phyloP scores from a whole-genome alignment of 2,888 invertebrate genomes.

The Chromoteleia sp. region DNA sequence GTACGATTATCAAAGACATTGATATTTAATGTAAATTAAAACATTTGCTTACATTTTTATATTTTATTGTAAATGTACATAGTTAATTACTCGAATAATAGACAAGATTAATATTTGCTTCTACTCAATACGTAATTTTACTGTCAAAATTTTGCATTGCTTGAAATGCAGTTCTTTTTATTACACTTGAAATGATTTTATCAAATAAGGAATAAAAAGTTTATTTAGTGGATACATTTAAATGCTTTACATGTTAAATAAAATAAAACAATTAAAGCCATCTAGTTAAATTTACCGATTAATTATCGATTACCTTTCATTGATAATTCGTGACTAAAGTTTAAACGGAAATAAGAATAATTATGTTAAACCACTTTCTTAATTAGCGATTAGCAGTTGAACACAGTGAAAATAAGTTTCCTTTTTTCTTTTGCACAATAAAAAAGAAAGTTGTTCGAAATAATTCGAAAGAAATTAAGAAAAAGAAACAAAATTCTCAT shows the following conservation, averaged over 20 bases:
- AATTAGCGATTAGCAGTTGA: constrained; percentile 46
- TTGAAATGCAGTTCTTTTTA: neutral
- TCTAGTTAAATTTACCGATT: constrained; percentile 7
- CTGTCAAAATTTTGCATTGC: constrained; percentile 3
- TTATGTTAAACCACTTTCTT: constrained; percentile 27
- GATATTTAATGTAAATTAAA: constrained; percentile 9
- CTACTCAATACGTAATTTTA: neutral
- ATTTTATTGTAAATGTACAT: neutral
- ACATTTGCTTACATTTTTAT: constrained; percentile 7
- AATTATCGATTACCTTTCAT: neutral
- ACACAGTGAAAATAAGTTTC: constrained; percentile 19
- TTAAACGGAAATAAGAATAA: constrained; percentile 19
- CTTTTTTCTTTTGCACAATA: constrained; percentile 8
- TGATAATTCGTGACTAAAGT: constrained; percentile 11
- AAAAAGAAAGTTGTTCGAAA: constrained; percentile 42
- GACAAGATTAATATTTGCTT: neutral
- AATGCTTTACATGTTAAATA: constrained; percentile 7
- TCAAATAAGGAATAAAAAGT: neutral
- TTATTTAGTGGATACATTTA: constrained; percentile 14
- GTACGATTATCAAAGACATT: constrained; percentile 5
- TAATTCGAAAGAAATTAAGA: constrained; percentile 12
- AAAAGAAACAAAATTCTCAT: constrained; percentile 15
- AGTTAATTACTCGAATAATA: neutral
- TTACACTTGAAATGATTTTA: neutral
- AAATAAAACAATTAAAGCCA: neutral